Evolutionary conservation across 2,888 invertebrate genomes (phyloP).

Genomic region (Drosophila pseudotalamancana): DNA sequence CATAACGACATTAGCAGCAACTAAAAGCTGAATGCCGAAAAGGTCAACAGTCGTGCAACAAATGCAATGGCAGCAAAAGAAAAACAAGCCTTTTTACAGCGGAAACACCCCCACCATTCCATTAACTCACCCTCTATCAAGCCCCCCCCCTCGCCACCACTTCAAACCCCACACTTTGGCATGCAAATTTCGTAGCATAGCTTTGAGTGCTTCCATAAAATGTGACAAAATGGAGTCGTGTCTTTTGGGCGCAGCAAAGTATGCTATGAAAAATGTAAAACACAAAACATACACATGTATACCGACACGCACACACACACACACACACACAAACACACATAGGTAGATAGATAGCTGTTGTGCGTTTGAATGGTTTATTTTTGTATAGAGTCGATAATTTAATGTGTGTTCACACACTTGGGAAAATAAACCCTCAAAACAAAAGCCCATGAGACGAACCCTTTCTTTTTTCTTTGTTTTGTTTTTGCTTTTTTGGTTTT

Average conservation of each 20-base stretch:
- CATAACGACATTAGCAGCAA: conserved; percentile 45
- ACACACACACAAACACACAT: background rate
- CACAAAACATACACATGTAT: conserved; percentile 10
- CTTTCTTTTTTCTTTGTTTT: background rate
- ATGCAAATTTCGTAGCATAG: conserved; percentile 55
- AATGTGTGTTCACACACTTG: conserved; percentile 43
- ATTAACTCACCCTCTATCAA: background rate
- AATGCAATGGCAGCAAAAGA: conserved; percentile 10
- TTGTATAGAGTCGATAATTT: conserved; percentile 65
- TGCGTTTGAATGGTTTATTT: conserved; percentile 58
- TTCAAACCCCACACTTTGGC: conserved; percentile 9
- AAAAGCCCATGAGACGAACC: conserved; percentile 19
- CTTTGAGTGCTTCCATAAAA: conserved; percentile 64
- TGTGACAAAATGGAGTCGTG: conserved; percentile 56
- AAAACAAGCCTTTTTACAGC: background rate
- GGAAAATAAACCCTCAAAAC: conserved; percentile 21
- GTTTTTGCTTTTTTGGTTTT: background rate
- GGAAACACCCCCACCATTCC: background rate
- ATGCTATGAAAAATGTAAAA: conserved; percentile 49
- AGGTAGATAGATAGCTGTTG: background rate
- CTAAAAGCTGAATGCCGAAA: conserved; percentile 36
- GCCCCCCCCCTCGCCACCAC: background rate
- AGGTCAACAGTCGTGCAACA: conserved; percentile 35
- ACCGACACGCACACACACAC: conserved; percentile 3
- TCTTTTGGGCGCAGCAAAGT: conserved; percentile 50